Percentiles rank a stretch among this genome's conserved stretches.
phyloP scores from a whole-genome alignment of 2,797 vertebrate species.

The Neostethus bicornis region DNA sequence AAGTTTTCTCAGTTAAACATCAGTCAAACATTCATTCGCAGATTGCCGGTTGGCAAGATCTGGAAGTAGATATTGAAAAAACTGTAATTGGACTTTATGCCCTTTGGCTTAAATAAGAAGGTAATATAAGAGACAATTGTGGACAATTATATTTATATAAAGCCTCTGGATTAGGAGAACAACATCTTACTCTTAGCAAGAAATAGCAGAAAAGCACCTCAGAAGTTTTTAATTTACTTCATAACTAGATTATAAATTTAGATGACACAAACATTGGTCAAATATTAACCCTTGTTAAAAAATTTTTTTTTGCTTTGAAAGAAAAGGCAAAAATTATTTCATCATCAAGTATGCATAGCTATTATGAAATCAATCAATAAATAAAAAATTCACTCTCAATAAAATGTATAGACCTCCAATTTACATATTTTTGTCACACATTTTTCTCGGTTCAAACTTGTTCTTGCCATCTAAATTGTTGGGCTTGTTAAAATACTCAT shows the following conservation, averaged over 20 bases:
- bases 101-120: conserved; percentile 68
- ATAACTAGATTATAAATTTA: conserved; percentile 14
- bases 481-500: conserved; percentile 38
- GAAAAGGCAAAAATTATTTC: no score
- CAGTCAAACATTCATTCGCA: conserved; percentile 76
- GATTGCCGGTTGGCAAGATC: conserved; percentile 75
- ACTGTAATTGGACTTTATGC: conserved; percentile 75
- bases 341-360: no score
- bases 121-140: conserved; percentile 67
- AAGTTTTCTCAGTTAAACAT: conserved; percentile 73
- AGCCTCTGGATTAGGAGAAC: conserved; percentile 10
- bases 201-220: conserved; percentile 22
- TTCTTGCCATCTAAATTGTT: conserved; percentile 55
- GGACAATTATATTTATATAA: conserved; percentile 39
- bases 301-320: conserved; percentile 18
- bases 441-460: no score
- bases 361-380: neutral
- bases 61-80: conserved; percentile 69
- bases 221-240: conserved; percentile 26
- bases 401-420: conserved; percentile 38
- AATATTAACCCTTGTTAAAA: conserved; percentile 25
- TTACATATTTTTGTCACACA: conserved; percentile 50
- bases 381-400: conserved; percentile 14
- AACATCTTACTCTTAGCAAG: conserved; percentile 43
- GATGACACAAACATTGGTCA: conserved; percentile 18